Percentiles rank a stretch among this genome's conserved stretches.
These are phyloP conservation scores for Pithys albifrons DNA, from an alignment of 2,113 vertebrate species.

Conservation along the genomic window DNA sequence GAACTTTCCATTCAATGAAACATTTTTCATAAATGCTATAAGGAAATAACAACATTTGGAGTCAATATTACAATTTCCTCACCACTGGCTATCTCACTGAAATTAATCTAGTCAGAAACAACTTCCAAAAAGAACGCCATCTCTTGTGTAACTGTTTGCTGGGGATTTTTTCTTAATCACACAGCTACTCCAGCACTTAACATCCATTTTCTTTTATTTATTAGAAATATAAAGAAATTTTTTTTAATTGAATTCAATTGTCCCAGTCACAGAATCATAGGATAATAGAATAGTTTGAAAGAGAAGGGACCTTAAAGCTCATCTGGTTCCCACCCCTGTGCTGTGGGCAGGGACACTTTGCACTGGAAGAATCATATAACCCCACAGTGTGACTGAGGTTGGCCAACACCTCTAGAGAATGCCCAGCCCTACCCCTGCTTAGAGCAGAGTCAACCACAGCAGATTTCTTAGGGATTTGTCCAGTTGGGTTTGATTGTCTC, in stretches of 20 bases:
- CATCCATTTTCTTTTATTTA: neutral
- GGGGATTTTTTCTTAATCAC: neutral
- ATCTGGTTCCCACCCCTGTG: fast-evolving
- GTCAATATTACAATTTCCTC: neutral
- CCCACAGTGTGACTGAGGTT: neutral
- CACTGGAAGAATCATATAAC: neutral
- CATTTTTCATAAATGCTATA: neutral
- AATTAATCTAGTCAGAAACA: neutral
- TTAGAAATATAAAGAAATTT: neutral
- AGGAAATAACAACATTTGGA: neutral
- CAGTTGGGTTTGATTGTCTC: neutral
- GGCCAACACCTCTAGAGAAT: neutral
- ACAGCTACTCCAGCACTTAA: neutral
- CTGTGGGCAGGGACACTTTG: neutral
- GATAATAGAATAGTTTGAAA: neutral
- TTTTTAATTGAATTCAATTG: neutral
- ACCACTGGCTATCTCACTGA: neutral
- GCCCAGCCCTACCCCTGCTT: neutral
- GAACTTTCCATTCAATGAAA: neutral
- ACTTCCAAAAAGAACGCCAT: neutral
- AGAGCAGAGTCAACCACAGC: neutral
- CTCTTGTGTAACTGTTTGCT: neutral
- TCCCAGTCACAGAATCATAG: neutral
- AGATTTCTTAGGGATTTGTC: neutral
- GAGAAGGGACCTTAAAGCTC: neutral